Conservation (phyloP, 2,888 invertebrate genomes). For the Meandrusa payeni region DNA sequence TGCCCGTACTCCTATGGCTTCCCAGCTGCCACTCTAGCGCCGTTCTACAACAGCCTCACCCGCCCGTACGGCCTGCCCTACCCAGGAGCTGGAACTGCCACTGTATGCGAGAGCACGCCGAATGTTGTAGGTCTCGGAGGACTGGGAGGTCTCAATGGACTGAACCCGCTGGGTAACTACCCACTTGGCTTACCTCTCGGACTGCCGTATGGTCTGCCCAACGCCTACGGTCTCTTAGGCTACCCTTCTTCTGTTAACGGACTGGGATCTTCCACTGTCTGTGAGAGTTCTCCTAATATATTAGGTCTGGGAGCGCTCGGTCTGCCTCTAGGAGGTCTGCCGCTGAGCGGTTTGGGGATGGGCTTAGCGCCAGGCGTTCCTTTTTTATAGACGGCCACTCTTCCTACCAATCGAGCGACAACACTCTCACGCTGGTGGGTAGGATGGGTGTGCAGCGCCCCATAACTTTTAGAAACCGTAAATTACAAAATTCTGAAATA, state of each 20-base stretch:
- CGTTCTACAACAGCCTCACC: slow-evolving; percentile 25
- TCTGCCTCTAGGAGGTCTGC: slow-evolving; percentile 6
- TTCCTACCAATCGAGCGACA: slow-evolving; percentile 4
- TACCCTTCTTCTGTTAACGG: slow-evolving; percentile 25
- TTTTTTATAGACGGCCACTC: slow-evolving; percentile 6
- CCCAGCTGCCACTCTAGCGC: neutral
- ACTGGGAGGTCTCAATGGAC: slow-evolving; percentile 4
- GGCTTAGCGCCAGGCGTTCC: slow-evolving; percentile 10
- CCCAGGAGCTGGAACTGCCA: slow-evolving; percentile 3
- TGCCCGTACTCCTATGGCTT: slow-evolving; percentile 11
- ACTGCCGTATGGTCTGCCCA: neutral
- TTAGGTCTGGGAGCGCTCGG: slow-evolving; percentile 6
- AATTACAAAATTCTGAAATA: slow-evolving; percentile 1
- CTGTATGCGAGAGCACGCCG: slow-evolving; percentile 25
- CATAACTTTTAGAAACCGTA: neutral
- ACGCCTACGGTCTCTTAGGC: slow-evolving; percentile 1
- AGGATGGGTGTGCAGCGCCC: neutral
- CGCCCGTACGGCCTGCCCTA: slow-evolving; percentile 20
- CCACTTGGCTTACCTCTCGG: slow-evolving; percentile 3
- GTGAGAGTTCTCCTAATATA: slow-evolving; percentile 27
- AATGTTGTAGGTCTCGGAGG: slow-evolving; percentile 9
- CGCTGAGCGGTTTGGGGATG: slow-evolving; percentile 1
- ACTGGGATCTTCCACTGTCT: slow-evolving; percentile 27
- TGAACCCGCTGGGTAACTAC: neutral
- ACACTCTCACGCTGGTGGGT: slow-evolving; percentile 4